These are phyloP conservation scores for Vulpes ferrilata DNA, from an alignment of 2,113 vertebrate species.

Conservation along the genomic window DNA sequence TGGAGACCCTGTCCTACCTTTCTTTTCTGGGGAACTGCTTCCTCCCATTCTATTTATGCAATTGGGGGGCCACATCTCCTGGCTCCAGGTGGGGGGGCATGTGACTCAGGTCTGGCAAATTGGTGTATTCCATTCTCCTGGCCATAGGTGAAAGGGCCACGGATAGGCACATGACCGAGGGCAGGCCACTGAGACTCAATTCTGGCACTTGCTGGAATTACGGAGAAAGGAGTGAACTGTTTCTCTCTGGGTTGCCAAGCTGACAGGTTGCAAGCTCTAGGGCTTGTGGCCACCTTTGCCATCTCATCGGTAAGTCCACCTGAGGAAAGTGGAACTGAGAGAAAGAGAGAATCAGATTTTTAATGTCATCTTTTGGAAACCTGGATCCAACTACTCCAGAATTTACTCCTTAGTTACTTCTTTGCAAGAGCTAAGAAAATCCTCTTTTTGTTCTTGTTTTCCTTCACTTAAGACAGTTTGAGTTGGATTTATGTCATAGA, in stretches of 20 bases:
- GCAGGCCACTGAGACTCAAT: not conserved
- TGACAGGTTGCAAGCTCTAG: not conserved
- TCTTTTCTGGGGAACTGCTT: not conserved
- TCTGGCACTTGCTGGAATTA: not conserved
- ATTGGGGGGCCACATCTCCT: not conserved
- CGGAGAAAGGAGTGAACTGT: not conserved
- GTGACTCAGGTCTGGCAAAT: not conserved
- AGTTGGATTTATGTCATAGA: constrained; percentile 27
- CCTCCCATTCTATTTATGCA: not conserved
- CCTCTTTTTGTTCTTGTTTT: fast-evolving
- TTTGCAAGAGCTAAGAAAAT: not conserved
- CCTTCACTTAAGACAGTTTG: not conserved
- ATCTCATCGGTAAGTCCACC: not conserved
- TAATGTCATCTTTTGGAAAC: not conserved
- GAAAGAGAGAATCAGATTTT: not conserved
- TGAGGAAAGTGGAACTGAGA: not conserved
- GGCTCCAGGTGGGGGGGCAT: not conserved
- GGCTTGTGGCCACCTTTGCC: not conserved
- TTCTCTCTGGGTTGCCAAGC: not conserved
- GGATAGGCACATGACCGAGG: not conserved
- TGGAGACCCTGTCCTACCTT: not conserved
- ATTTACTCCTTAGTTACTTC: not conserved
- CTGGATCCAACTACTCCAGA: not conserved
- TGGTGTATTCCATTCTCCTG: not conserved
- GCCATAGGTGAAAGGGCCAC: not conserved